Base-by-base conservation (phyloP, 2,797 vertebrate species). In the Sus cebifrons region DNA sequence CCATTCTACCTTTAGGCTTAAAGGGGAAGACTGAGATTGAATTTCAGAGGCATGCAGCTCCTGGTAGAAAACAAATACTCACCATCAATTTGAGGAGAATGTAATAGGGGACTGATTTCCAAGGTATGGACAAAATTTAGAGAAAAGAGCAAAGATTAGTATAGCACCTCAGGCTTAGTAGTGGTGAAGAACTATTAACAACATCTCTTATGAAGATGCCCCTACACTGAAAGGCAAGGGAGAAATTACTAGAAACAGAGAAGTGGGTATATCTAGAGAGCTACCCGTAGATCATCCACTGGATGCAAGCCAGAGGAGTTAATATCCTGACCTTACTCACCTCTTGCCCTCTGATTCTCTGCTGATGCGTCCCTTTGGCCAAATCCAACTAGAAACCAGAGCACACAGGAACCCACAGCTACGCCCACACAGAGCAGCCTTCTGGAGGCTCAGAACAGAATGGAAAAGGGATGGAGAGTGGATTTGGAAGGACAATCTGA, bases 61-160 rank as follows among this genome's bases (percentile, higher is more conserved):
- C 79, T 60, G 18, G 27, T 11, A 62, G 65, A 58, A 89, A 73
- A 89, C 11, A 75, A 8, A 54, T 49, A n/a, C 20, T 49, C 17
- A 40, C 71, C 18, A 18, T 65, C 25, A 56, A 54, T 64, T 71
- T 92, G n/a, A 83, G 70, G 18, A 40, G 40, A 58, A 86, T 49
- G 74, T 89, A 71, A 89, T 68, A 74, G 83, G 18, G n/a, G 21
- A 93, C 15, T 89, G 25, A 67, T 96, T 86, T 65, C 49, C 14
- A 71, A 75, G 13, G 15, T 56, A 89, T 32, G 16, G 77, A 74
- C 62, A 67, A 96, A 78, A 86, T 60, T 49, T 68, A 40, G 23
- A 90, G 6, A 95, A 85, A 40, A 16, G 23, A 88, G 13, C 17
- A 77, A 91, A 54, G 9, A 89, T 89, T 6, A 56, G 54, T 67